Percentiles rank a stretch among this genome's conserved stretches.
Evolutionary conservation across 23 tunicate genomes (phyloP).

Genomic region (Pegea sp.): DNA sequence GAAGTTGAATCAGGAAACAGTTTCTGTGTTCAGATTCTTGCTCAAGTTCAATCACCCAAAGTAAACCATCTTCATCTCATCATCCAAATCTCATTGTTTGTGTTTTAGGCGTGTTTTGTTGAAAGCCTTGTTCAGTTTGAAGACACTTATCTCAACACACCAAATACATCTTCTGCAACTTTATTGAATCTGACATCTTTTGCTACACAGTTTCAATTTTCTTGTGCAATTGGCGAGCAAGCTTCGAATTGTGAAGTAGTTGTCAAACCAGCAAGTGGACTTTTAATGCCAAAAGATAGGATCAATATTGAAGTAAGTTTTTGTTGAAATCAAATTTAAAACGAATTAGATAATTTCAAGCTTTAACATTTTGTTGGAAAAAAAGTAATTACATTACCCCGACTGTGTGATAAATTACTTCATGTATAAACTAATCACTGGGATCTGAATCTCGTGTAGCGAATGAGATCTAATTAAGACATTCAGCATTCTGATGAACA

Average conservation of each 20-base stretch:
- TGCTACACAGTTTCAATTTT: constrained; percentile 35
- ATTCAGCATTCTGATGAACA: no score
- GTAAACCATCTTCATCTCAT: no score
- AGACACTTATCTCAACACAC: constrained; percentile 39
- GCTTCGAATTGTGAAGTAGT: constrained; percentile 23
- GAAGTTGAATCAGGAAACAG: constrained; percentile 31
- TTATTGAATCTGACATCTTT: constrained; percentile 59
- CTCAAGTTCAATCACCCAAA: constrained; percentile 39
- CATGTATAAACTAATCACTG: no score
- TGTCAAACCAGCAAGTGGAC: constrained; percentile 18
- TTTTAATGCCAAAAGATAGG: constrained; percentile 42
- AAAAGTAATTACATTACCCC: no score
- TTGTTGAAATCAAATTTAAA: no score
- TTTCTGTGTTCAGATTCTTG: constrained; percentile 33
- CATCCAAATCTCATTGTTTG: no score
- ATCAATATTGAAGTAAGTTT: constrained; percentile 41
- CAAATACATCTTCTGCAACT: constrained; percentile 12
- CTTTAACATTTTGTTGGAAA: no score
- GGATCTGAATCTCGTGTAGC: no score
- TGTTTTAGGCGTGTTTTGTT: constrained; percentile 34
- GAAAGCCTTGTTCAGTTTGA: constrained; percentile 32
- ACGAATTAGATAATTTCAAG: no score
- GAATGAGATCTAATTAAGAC: no score
- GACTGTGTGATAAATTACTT: no score
- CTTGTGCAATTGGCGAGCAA: constrained; percentile 15